Evolutionary conservation across 2,113 vertebrate species (phyloP).

Genomic region (Trichechus manatus): DNA sequence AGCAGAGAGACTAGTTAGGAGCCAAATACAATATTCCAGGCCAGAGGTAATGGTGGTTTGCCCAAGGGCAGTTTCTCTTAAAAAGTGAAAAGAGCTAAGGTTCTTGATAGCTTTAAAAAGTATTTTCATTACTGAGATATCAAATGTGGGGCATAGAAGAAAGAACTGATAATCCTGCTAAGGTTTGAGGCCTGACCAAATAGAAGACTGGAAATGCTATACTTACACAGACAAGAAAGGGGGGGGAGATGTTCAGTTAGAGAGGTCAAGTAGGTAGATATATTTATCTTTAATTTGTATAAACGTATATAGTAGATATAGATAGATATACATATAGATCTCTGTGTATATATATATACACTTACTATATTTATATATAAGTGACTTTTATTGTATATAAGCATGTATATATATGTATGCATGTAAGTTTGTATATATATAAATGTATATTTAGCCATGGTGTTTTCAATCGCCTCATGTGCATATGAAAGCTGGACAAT

Average conservation of each 20-base stretch:
- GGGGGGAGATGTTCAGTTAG: not conserved
- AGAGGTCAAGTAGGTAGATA: not conserved
- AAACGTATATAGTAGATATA: not conserved
- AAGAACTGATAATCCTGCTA: not conserved
- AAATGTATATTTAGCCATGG: no score
- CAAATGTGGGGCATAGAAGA: not conserved
- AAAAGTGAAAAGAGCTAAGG: not conserved
- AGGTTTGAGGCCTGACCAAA: not conserved
- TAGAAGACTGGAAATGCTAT: not conserved
- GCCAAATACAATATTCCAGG: not conserved
- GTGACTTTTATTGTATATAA: no score
- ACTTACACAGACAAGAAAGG: not conserved
- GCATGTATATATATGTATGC: no score
- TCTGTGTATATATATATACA: no score
- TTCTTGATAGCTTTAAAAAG: not conserved
- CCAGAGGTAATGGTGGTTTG: not conserved
- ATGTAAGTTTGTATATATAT: no score
- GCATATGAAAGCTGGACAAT: no score
- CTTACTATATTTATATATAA: no score
- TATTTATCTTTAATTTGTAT: not conserved
- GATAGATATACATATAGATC: no score
- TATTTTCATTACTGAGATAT: not conserved
- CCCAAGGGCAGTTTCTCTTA: not conserved
- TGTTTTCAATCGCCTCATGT: no score
- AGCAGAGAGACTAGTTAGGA: not conserved